Base-by-base conservation (phyloP, 2,113 vertebrate genomes). In the Hypocryptadius cinnamomeus region DNA sequence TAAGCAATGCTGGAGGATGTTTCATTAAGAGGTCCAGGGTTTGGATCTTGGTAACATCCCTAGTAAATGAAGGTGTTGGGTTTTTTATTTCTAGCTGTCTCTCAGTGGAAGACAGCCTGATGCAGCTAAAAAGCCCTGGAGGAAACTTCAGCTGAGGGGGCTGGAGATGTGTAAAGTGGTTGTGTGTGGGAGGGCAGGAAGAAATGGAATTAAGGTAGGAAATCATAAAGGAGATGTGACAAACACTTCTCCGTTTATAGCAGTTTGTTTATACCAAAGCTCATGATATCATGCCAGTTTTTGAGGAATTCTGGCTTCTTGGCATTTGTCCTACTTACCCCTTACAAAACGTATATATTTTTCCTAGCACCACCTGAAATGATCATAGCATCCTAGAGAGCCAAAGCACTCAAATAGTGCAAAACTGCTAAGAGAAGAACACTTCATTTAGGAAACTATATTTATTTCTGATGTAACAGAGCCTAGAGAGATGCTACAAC, bases 261-360 rank as follows among this genome's bases (percentile, higher is more conserved):
- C 79, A 66, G 69, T 42, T 92, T 87, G 56, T 95, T 93, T 89
- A 80, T 84, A 54, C 48, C 72, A 84, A 73, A 84, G 24, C 65
- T 72, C 2, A 9, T 33, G 25, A 85, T 45, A 72, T 16, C 6
- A 3, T 82, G 42, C 47, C 57, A 65, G 8, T 69, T 83, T 87
- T 80, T 93, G 59, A 76, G 60, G 69, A 66, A 93, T 95, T 91
- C 81, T 94, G 73, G 40, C 48, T 53, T 91, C 72, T 95, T 65
- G 77, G 85, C 14, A 33, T 71, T 90, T 94, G n/a, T 94, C 25
- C 48, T 79, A n/a, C 54, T 73, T 90, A 44, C 9, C 50, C 6
- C n/a, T 91, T 68, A 71, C 9, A 69, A 65, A 81, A 91, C 74
- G 22, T 42, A 22, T 24, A 6, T 56, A 13, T 77, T 68, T 87